Evolutionary conservation across 1,140 invertebrate genomes (phyloP), one percentile per base, ranked within the genome.

Genomic region (Pectinophora gossypiella): DNA sequence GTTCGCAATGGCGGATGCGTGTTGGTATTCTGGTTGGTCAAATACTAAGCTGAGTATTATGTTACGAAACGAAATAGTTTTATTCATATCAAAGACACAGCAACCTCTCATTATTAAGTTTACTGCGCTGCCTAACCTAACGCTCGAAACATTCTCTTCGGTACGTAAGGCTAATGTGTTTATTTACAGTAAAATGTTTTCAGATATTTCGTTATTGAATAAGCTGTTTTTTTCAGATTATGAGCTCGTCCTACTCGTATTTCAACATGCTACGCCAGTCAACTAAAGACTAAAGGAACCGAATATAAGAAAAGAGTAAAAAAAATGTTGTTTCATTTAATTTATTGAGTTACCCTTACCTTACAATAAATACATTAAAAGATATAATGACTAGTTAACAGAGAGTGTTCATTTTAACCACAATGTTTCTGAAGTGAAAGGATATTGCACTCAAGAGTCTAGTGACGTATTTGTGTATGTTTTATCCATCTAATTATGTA

Each of bases 121-220:
- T 27, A 76, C 61, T 1, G 68, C 64, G 0, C 46, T 78, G 10
- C 71, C 72, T 0, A 61, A 61, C 35, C 18, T 81, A 16, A 61
- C 74, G 7, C 54, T 80, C 10, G 74, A 77, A 52, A 80, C 76
- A 0, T 80, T 77, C 54, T 77, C 74, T 15, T 71, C 76, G 50
- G 76, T 80, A 64, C 40, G 61, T 73, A 12, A n/a, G 9, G 9
- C n/a, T 32, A 1, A n/a, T 32, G 27, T n/a, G n/a, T n/a, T n/a
- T n/a, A n/a, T n/a, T n/a, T n/a, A n/a, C n/a, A n/a, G n/a, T n/a
- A n/a, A n/a, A n/a, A n/a, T n/a, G n/a, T n/a, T n/a, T n/a, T n/a
- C n/a, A n/a, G n/a, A n/a, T n/a, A n/a, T n/a, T n/a, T n/a, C n/a
- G n/a, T n/a, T n/a, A n/a, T n/a, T 32, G 27, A 9, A 32, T 3